These are phyloP conservation scores for Caenorhabditis panamensis DNA, from an alignment of 2,888 invertebrate genomes.

Conservation along the genomic window DNA sequence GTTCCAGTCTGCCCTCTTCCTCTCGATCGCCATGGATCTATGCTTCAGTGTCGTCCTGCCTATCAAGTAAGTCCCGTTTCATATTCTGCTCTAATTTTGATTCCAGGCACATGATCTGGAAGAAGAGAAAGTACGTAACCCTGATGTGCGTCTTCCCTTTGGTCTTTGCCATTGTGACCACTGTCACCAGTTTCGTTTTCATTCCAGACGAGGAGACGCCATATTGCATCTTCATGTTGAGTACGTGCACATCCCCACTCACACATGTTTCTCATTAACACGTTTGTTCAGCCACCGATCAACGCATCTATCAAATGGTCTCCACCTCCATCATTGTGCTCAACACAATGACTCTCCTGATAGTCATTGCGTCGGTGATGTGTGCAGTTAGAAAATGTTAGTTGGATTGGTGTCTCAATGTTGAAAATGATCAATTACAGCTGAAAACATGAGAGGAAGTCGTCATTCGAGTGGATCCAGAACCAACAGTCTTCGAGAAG, in stretches of 20 bases:
- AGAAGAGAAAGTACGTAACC: constrained; percentile 47
- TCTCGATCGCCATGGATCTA: constrained; percentile 47
- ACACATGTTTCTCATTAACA: constrained; percentile 32
- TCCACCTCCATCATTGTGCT: constrained; percentile 32
- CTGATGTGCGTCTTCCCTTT: constrained; percentile 45
- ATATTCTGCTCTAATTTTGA: background rate
- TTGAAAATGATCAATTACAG: constrained; percentile 22
- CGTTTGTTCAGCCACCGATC: constrained; percentile 46
- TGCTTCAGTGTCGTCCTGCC: constrained; percentile 55
- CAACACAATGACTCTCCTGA: constrained; percentile 37
- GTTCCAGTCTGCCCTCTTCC: constrained; percentile 51
- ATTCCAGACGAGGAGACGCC: constrained; percentile 54
- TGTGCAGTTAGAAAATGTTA: constrained; percentile 48
- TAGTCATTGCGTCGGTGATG: constrained; percentile 39
- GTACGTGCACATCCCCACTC: constrained; percentile 22
- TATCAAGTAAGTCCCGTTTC: constrained; percentile 48
- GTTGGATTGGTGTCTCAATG: background rate
- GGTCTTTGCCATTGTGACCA: constrained; percentile 29
- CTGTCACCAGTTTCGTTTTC: constrained; percentile 31
- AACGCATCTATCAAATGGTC: constrained; percentile 44
- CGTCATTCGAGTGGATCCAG: constrained; percentile 46
- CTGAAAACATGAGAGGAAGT: constrained; percentile 45
- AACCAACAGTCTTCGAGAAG: constrained; percentile 35
- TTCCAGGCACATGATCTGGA: constrained; percentile 60
- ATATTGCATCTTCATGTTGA: constrained; percentile 55